phyloP scores from a whole-genome alignment of 2,113 vertebrate genomes.

The Opisthocomus hoazin region DNA sequence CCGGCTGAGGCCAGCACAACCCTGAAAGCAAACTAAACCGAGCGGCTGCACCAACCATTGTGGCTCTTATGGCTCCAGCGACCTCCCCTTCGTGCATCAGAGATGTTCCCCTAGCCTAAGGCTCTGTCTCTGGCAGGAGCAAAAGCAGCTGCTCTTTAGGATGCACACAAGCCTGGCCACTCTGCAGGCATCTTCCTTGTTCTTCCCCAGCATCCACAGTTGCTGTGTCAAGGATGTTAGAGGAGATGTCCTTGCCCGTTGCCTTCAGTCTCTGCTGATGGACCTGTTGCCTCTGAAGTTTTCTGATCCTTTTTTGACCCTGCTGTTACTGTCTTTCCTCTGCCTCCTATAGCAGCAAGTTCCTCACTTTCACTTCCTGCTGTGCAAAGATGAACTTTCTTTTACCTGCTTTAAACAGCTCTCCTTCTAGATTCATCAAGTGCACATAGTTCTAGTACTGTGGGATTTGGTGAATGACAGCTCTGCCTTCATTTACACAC shows the following conservation, averaged over 20 bases:
- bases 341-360: not conserved
- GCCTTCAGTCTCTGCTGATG: not conserved
- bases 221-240: not conserved
- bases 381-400: not conserved
- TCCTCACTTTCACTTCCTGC: not conserved
- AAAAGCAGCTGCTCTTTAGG: not conserved
- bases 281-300: not conserved
- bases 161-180: not conserved
- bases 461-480: not conserved
- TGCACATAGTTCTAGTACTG: fast-evolving
- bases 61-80: not conserved
- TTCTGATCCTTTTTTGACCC: not conserved
- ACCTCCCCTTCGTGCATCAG: fast-evolving
- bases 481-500: not conserved
- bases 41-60: too few relatives aligned
- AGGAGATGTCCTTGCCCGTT: not conserved
- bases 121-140: not conserved
- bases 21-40: not conserved
- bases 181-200: not conserved
- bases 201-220: not conserved
- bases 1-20: not conserved
- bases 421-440: not conserved
- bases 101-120: not conserved
- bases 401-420: not conserved
- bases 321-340: not conserved